Evolutionary conservation across 2,888 invertebrate genomes (phyloP), one percentile per base, ranked within the genome.

Genomic region (Amblyjoppa fuscipennis): DNA sequence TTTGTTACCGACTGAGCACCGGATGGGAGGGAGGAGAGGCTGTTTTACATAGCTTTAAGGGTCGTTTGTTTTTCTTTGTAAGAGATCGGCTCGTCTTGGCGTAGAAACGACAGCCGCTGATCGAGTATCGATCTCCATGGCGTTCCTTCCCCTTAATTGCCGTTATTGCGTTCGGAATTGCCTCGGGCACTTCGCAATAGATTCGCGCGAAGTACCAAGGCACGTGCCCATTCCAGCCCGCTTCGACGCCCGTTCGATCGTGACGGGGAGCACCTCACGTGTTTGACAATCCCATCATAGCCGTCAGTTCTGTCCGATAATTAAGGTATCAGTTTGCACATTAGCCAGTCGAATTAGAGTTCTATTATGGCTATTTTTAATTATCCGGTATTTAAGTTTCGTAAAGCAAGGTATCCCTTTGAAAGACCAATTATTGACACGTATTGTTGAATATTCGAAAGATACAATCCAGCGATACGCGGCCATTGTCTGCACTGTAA

Each of bases 161-260:
- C 76, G 41, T 79, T 71, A 85, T 85, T 82, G 82, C 85, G 76
- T 56, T 25, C 51, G 9, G 34, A 2, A 64, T 68, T 68, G 85
- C 82, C 85, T 51, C 68, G 7, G 53, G 16, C 71, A 45, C 31
- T 64, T 20, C 31, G 45, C 59, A 34, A 59, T 70, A n/a, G 41
- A 56, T 69, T 76, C 53, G 69, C 28, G 53, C 11, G 41, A 68
- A 28, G 53, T 25, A 25, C 53, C 53, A 28, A 77, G 28, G 77
- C 77, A 68, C 77, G 25, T 59, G 28, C 25, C 59, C 4, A 11
- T 59, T 28, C n/a, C 56, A 59, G 13, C 59, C 56, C 81, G 51
- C 61, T 81, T 74, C 74, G 51, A 70, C 49, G 56, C 68, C 73
- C 59, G 59, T 59, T 78, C 68, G 49, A 71, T 73, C 73, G 59